These are phyloP conservation scores for Nothoprocta pentlandii DNA, from an alignment of 2,113 vertebrate species.

Conservation along the genomic window DNA sequence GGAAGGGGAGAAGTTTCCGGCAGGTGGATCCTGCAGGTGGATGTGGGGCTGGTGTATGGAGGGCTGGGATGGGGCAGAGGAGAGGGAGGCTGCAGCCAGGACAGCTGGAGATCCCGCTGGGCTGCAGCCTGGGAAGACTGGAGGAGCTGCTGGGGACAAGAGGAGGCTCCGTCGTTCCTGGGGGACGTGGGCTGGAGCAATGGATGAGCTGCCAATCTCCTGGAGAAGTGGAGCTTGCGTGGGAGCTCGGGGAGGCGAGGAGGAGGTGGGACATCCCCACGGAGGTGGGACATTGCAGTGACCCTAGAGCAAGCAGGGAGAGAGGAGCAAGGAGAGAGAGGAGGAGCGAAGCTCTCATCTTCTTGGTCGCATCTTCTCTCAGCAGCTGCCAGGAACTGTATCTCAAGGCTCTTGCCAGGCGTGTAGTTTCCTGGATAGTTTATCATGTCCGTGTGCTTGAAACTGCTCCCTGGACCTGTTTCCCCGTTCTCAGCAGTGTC, in stretches of 20 bases:
- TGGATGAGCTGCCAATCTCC: background rate
- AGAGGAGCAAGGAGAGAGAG: background rate
- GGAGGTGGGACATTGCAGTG: too few relatives aligned
- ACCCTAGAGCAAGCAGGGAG: background rate
- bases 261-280: background rate
- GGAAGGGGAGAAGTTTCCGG: background rate
- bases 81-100: background rate
- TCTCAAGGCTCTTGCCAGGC: background rate
- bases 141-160: background rate
- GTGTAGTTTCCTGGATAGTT: background rate
- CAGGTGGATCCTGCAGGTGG: background rate
- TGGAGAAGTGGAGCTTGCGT: background rate
- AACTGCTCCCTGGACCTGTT: background rate
- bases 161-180: too few relatives aligned
- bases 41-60: too few relatives aligned
- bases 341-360: background rate
- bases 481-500: background rate
- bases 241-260: background rate
- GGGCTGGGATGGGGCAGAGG: background rate
- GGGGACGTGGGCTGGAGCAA: background rate
- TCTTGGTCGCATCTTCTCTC: background rate
- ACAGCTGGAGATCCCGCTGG: background rate
- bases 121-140: background rate
- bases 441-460: accelerated
- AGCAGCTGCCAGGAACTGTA: background rate